Evolutionary conservation across 2,888 invertebrate genomes (phyloP), one percentile per base, ranked within the genome.

Genomic region (Gymnosoma rotundatum): DNA sequence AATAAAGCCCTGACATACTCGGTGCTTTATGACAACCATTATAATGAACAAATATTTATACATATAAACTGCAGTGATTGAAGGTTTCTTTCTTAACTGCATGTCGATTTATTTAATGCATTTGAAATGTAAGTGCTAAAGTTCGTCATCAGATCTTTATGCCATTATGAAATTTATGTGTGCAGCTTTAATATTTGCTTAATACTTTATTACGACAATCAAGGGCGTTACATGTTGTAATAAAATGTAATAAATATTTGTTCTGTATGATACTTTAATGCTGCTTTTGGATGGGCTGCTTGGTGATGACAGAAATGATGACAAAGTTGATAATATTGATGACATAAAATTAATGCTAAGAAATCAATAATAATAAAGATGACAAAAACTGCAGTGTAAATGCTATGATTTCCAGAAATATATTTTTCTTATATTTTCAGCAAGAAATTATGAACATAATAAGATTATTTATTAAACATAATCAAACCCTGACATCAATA

Each of bases 161-260:
- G 25, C 45, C 63, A 73, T 73, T 73, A 42, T 50, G 48, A 61
- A 63, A 69, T 38, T 25, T n/a, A 67, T 52, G 52, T 20, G 38
- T 67, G 18, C 18, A 67, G 32, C 32, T 5, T 2, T 36, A 32
- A 14, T 42, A 25, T 64, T n/a, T 64, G 12, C 14, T 18, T 8
- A 18, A 32, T 54, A 70, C 25, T 70, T 32, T 45, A 56, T 70
- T 64, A 42, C 7, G 45, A n/a, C 45, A 54, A 42, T 0, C 54
- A 32, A 75, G 75, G 75, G 21, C 75, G 36, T 75, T 48, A 66
- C 48, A 66, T 58, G 64, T 36, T 66, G 56, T 21, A 66, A 66
- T 66, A 45, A 36, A 75, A 66, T 75, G 25, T 45, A 54, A 64
- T 32, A 50, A 61, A 73, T 42, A 52, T 63, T 63, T 52, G 63